Percentiles rank a stretch among this genome's conserved stretches.
phyloP scores from a whole-genome alignment of 2,888 invertebrate genomes.

The Gymnocheta viridis region DNA sequence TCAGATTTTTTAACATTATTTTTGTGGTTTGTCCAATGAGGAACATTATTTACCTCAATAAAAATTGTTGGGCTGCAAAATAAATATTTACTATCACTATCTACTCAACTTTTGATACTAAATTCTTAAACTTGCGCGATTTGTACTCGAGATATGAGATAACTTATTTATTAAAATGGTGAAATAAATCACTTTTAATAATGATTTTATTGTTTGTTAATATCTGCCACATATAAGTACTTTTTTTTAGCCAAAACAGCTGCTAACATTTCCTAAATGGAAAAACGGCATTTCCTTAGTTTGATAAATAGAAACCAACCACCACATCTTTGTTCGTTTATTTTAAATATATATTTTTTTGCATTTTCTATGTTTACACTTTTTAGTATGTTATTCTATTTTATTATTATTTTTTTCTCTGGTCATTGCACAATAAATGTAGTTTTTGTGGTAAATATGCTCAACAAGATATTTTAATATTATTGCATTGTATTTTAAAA shows the following conservation, averaged over 20 bases:
- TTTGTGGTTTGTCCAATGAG: too few species aligned
- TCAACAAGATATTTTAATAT: constrained; percentile 56
- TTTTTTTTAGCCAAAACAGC: constrained; percentile 20
- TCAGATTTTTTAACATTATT: too few species aligned
- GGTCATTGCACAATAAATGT: constrained; percentile 43
- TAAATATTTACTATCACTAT: too few species aligned
- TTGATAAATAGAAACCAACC: constrained; percentile 5
- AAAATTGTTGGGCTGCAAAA: too few species aligned
- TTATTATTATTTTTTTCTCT: constrained; percentile 14
- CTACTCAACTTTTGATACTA: too few species aligned
- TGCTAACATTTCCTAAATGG: constrained; percentile 20
- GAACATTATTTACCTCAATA: too few species aligned
- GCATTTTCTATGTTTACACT: neutral
- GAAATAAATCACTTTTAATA: constrained; percentile 29
- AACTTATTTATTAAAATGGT: neutral
- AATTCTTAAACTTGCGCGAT: too few species aligned
- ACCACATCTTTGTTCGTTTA: neutral
- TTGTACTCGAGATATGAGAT: too few species aligned
- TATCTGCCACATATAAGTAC: neutral
- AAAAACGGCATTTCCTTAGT: constrained; percentile 44
- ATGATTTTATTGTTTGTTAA: constrained; percentile 10
- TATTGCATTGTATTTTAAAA: constrained; percentile 41
- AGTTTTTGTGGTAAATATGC: constrained; percentile 13
- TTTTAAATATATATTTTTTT: constrained; percentile 15
- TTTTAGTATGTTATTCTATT: constrained; percentile 30